Base-by-base conservation (phyloP, 2,888 invertebrate species). In the Zelleria hepariella region DNA sequence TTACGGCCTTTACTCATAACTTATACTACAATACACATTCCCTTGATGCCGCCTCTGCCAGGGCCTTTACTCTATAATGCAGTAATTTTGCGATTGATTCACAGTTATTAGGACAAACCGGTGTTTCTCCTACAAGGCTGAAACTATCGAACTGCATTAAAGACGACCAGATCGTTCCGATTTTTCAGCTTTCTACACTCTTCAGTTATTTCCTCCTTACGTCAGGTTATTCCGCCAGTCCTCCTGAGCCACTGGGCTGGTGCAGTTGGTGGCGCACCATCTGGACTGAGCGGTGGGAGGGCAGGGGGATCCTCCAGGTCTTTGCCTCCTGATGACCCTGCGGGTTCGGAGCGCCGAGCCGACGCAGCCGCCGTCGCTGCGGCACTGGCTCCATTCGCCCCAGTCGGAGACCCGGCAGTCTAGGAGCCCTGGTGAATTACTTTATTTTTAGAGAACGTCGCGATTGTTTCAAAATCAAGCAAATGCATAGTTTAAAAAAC, bases 331-430 rank as follows among this genome's bases (percentile, higher is more conserved):
- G 66, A 94, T 82, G 60, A 97, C 92, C 68, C 93, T 92, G 63
- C 97, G 91, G 67, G 93, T 93, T 68, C 97, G 92, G 78, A 93
- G 91, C 81, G 95, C 95, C 72, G 96, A 95, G 24, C 98, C 97
- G 63, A 97, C 96, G 67, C 97, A 97, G 64, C 96, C 96, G 75
- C 97, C 96, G 58, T 94, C 93, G 74, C 94, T 94, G 82, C 94
- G 95, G 89, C 98, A 98, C 7, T 92, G 88, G 72, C 94, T 94
- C 97, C 96, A 97, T 60, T 93, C 92, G 25, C 94, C 94, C 97
- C 96, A 97, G 66, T 93, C 93, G 64, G 94, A 92, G 58, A 96
- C 94, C 68, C 94, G 93, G 84, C 97, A 97, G 82, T 96, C 95
- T 68, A 94, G 90, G 59, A 94, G 92, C 68, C 75, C 87, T 87